Base-by-base conservation (phyloP, 2,113 vertebrate genomes). In the Talpa occidentalis region DNA sequence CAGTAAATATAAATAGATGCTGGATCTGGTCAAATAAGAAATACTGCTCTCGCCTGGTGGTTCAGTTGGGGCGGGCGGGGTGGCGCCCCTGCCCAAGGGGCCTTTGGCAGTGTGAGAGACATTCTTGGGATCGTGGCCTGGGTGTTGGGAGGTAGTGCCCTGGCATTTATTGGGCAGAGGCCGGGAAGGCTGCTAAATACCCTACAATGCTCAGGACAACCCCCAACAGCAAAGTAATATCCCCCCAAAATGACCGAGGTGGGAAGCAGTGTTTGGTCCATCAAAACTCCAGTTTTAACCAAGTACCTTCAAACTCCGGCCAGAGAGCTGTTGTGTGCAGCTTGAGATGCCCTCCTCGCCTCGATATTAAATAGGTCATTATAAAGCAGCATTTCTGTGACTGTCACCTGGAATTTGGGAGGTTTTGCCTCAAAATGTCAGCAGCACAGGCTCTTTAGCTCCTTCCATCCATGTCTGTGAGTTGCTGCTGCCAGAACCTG, bases 291-390 rank as follows among this genome's bases (percentile, higher is more conserved):
- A 3, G 1, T 32, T 19, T 77, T 76, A 28, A 5, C 21, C 1
- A 0, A 42, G 37, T 21, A 1, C 24, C 7, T 24, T 49, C 52
- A 32, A 0, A n/a, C 19, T 49, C 54, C 21, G n/a, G 11, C 54
- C 14, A 11, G 42, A 70, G 30, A 54, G 8, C 54, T 10, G 2
- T 1, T 12, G 42, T 9, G 35, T 3, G 28, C 35, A 5, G 28
- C 52, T 42, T 59, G 44, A 59, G 76, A 54, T 14, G 67, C 42
- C 6, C 11, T 28, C 70, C 72, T 60, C 12, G 49, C 64, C 89
- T 37, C 73, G 49, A n/a, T 5, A 52, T 78, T 60, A n/a, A 44
- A 22, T n/a, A 28, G 4, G 3, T 6, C 16, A n/a, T 64, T 30
- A 52, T 56, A n/a, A 19, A 47, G n/a, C 70, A 77, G 69, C 21